Percentiles rank a stretch among this genome's conserved stretches.
Conservation (phyloP, 1,140 invertebrate genomes). For the Drosophila tsacasi region DNA sequence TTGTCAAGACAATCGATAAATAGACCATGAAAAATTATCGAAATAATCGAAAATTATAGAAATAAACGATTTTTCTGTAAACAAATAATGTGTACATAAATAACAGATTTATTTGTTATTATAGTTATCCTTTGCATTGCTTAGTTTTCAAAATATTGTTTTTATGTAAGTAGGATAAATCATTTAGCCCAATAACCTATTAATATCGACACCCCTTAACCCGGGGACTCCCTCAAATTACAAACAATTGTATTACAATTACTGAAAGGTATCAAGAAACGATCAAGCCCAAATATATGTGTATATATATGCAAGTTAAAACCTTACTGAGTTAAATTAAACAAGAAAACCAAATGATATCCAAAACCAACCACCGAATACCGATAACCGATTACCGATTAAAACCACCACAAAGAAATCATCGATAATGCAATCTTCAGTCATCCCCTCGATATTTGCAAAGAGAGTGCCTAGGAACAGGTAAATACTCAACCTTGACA, state of each 20-base stretch:
- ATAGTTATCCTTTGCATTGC: no score
- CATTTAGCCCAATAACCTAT: not conserved
- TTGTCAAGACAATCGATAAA: not conserved
- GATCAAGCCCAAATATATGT: slow-evolving; percentile 15
- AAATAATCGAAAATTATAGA: not conserved
- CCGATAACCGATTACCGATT: slow-evolving; percentile 3
- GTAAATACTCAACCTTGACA: slow-evolving; percentile 60
- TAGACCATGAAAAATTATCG: not conserved
- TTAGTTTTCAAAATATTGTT: not conserved
- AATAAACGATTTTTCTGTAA: not conserved
- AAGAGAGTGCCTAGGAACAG: slow-evolving; percentile 46
- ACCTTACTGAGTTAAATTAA: slow-evolving; percentile 7
- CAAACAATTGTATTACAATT: slow-evolving; percentile 30
- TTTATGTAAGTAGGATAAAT: no score
- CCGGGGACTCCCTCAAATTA: slow-evolving; percentile 32
- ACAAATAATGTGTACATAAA: not conserved
- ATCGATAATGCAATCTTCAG: slow-evolving; percentile 34
- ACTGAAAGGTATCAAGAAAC: slow-evolving; percentile 22
- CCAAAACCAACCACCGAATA: slow-evolving; percentile 20
- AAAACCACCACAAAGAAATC: slow-evolving; percentile 15
- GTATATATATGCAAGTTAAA: slow-evolving; percentile 14
- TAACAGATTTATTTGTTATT: not conserved
- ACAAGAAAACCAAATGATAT: slow-evolving; percentile 12
- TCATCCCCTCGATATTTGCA: slow-evolving; percentile 26
- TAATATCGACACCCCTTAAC: slow-evolving; percentile 15